Percentiles rank a stretch among this genome's conserved stretches.
phyloP scores from a whole-genome alignment of 2,113 vertebrate species.

The Dipodomys stephensi region DNA sequence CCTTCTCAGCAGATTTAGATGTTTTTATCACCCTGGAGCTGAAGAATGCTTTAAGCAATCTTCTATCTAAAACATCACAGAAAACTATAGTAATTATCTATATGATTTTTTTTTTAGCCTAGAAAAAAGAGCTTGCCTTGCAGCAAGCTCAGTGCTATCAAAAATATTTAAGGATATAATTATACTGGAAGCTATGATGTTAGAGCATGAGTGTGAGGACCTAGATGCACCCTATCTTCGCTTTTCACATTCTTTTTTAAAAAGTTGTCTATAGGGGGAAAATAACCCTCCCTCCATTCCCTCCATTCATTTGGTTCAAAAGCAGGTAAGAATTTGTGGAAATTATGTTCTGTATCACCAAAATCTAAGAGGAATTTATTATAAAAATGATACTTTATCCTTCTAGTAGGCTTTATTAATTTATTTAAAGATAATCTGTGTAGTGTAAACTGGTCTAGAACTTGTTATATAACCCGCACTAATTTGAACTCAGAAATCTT shows the following conservation, averaged over 20 bases:
- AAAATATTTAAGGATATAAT: constrained; percentile 79
- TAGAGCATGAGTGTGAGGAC: constrained; percentile 23
- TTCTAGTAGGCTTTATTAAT: not conserved
- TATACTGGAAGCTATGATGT: constrained; percentile 64
- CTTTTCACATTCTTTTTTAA: constrained; percentile 45
- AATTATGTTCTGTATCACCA: not conserved
- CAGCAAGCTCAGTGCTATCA: constrained; percentile 65
- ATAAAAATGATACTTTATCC: constrained; percentile 6
- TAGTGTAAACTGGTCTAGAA: too few species aligned
- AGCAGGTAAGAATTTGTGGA: constrained; percentile 48
- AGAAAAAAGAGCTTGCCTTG: constrained; percentile 63
- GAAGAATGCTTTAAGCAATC: constrained; percentile 73
- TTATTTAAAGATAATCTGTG: too few species aligned
- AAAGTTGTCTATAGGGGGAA: not conserved
- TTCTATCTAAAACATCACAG: constrained; percentile 74
- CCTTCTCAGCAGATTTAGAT: constrained; percentile 35
- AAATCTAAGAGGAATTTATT: constrained; percentile 13
- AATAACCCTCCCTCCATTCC: not conserved
- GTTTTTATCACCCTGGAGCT: constrained; percentile 76
- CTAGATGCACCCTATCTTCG: not conserved
- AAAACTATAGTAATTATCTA: constrained; percentile 76
- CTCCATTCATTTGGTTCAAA: constrained; percentile 4
- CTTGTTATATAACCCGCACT: too few species aligned
- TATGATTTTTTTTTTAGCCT: constrained; percentile 59
- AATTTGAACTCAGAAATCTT: too few species aligned